These are phyloP conservation scores for Merodon equestris DNA, from an alignment of 2,888 invertebrate species.

Conservation along the genomic window DNA sequence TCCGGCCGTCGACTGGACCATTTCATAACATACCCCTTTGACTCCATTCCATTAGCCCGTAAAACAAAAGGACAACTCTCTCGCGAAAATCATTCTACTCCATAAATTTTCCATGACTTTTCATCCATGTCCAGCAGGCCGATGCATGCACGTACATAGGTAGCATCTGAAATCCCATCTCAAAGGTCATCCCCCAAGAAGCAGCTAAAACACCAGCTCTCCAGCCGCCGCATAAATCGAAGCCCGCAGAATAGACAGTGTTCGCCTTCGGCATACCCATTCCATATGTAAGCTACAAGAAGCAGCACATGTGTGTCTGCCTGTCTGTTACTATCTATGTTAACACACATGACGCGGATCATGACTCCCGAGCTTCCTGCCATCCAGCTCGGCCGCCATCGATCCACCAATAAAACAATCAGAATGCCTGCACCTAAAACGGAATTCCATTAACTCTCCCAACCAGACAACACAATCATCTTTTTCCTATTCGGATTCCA, in stretches of 20 bases:
- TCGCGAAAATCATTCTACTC: too few species aligned
- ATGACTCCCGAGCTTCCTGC: slow-evolving; percentile 44
- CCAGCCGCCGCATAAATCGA: neutral
- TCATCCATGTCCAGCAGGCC: too few species aligned
- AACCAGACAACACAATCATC: slow-evolving; percentile 64
- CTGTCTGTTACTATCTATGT: neutral
- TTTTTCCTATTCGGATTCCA: slow-evolving; percentile 48
- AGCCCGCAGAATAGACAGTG: slow-evolving; percentile 14
- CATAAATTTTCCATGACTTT: too few species aligned
- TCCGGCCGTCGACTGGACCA: too few species aligned
- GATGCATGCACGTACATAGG: too few species aligned
- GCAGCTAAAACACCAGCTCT: too few species aligned
- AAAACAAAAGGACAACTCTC: too few species aligned
- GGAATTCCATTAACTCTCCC: slow-evolving; percentile 62
- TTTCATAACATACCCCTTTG: too few species aligned
- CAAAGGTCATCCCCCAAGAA: too few species aligned
- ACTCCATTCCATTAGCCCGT: too few species aligned
- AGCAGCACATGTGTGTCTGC: slow-evolving; percentile 6
- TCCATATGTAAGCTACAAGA: slow-evolving; percentile 31
- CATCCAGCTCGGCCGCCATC: slow-evolving; percentile 21
- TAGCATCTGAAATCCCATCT: too few species aligned
- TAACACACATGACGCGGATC: slow-evolving; percentile 33
- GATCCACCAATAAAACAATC: slow-evolving; percentile 64
- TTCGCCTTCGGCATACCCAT: slow-evolving; percentile 30
- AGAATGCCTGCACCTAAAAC: slow-evolving; percentile 64